Percentiles rank a stretch among this genome's conserved stretches.
Conservation (phyloP, 2,113 vertebrate genomes). For the Mystacornis crossleyi region DNA sequence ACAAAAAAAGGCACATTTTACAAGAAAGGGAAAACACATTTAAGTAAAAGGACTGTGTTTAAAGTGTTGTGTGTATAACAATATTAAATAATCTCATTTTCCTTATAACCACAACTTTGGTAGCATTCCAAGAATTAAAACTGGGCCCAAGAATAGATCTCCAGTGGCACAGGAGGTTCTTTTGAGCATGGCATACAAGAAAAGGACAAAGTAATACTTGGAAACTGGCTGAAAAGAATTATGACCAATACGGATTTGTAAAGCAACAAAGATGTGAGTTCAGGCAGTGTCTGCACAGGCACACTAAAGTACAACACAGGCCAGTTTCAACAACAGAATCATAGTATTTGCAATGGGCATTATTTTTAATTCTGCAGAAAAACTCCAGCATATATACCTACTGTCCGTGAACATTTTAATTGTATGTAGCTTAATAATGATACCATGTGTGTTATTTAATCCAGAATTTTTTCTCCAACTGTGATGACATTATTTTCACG, state of each 20-base stretch:
- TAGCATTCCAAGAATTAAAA: background rate
- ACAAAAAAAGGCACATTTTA: background rate
- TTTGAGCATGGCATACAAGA: background rate
- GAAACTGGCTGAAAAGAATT: background rate
- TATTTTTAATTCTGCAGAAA: background rate
- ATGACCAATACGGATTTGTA: background rate
- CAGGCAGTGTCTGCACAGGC: background rate
- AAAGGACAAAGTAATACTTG: background rate
- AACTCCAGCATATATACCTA: background rate
- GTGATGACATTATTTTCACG: background rate
- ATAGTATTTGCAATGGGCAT: fast-evolving
- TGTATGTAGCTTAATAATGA: background rate
- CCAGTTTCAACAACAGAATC: fast-evolving
- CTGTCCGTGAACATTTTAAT: background rate
- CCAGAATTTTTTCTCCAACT: background rate
- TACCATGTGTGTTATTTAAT: background rate
- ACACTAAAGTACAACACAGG: background rate
- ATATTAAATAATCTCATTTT: background rate
- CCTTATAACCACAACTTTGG: background rate
- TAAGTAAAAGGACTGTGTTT: background rate
- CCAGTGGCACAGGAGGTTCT: background rate
- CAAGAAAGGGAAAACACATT: background rate
- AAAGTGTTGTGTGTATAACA: fast-evolving
- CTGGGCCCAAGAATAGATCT: background rate
- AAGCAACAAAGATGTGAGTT: background rate